A percentile compares a stretch with the other conserved stretches of the same genome.
Evolutionary conservation across 2,113 vertebrate genomes (phyloP).

Genomic region (Ophthalmolycus amberensis): DNA sequence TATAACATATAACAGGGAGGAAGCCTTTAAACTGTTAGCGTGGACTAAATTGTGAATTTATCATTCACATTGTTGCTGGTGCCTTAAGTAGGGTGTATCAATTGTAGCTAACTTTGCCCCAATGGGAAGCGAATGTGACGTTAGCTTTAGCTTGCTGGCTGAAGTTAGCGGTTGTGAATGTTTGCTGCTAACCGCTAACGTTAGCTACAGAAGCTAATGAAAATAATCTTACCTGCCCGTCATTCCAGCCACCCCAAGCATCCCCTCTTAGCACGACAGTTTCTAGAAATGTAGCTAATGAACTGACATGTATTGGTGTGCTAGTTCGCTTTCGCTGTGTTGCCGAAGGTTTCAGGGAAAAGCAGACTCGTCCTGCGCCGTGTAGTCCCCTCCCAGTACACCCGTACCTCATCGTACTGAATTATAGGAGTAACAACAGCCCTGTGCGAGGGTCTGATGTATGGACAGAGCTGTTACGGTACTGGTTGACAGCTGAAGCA

Average conservation of each 20-base stretch:
- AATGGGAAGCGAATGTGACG: not conserved
- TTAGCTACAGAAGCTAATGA: not conserved
- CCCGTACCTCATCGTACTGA: too few species aligned
- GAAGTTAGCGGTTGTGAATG: not conserved
- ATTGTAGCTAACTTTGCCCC: slow-evolving; percentile 4
- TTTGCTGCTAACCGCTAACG: not conserved
- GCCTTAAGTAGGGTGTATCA: not conserved
- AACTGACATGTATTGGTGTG: not conserved
- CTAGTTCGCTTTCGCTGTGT: not conserved
- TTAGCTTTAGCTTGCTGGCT: slow-evolving; percentile 58
- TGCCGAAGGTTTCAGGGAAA: not conserved
- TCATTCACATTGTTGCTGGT: too few species aligned
- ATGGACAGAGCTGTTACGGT: too few species aligned
- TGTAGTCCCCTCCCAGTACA: slow-evolving; percentile 9
- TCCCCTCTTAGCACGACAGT: slow-evolving; percentile 54
- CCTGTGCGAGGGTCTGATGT: too few species aligned
- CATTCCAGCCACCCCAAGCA: slow-evolving; percentile 83
- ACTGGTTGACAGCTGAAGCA: not conserved
- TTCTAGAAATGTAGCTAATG: not conserved
- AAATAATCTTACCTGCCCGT: slow-evolving; percentile 78
- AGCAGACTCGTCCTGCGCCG: not conserved
- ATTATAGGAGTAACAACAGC: too few species aligned
- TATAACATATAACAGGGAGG: not conserved
- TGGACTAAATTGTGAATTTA: accelerated
- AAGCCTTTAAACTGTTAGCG: not conserved